These are phyloP conservation scores for Dipodomys ordii DNA, from an alignment of 2,113 vertebrate genomes.

Conservation along the genomic window DNA sequence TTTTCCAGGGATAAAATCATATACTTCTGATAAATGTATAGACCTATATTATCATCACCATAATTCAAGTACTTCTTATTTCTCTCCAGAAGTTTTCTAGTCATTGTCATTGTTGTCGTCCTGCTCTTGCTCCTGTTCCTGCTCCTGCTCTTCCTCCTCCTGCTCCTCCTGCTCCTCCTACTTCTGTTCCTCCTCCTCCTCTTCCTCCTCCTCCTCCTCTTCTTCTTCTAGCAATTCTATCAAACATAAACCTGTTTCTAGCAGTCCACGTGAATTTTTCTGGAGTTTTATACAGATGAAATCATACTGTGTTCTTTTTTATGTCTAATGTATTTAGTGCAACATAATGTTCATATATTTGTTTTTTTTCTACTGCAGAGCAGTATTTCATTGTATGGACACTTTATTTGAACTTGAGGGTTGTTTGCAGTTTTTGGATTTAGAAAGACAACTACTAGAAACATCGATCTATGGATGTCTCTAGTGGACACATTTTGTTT, in stretches of 20 bases:
- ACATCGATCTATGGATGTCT: neutral
- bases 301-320: neutral
- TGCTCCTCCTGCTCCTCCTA: no score
- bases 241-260: neutral
- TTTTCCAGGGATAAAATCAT: neutral
- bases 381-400: neutral
- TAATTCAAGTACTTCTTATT: neutral
- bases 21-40: neutral
- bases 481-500: constrained; percentile 13
- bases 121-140: no score
- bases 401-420: neutral
- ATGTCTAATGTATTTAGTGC: neutral
- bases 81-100: neutral
- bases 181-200: no score
- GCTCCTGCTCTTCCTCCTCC: no score
- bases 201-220: no score
- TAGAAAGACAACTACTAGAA: neutral
- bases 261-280: neutral
- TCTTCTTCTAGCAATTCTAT: neutral
- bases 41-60: neutral
- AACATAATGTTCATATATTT: neutral
- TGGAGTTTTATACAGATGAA: neutral
- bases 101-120: no score
- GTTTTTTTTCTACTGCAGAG: constrained; percentile 18
- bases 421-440: constrained; percentile 30